Conservation (phyloP, 2,888 invertebrate genomes). For the Torymus aiolomorphi region DNA sequence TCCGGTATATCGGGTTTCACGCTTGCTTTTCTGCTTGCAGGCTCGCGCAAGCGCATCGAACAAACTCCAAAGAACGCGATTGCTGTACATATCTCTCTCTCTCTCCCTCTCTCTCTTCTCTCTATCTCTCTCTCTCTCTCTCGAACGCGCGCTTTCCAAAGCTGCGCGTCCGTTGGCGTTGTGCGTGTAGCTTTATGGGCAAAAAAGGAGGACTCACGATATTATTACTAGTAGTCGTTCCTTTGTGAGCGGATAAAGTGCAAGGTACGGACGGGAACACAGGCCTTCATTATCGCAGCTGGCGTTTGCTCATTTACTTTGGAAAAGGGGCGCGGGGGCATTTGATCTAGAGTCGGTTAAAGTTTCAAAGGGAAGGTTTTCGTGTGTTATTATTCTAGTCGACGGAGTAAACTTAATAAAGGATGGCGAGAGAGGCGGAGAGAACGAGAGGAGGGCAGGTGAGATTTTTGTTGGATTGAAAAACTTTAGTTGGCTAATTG, state of each 20-base stretch:
- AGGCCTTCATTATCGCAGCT: not conserved
- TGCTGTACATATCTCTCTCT: too few species aligned
- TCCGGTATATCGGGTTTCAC: constrained; percentile 34
- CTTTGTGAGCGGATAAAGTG: too few species aligned
- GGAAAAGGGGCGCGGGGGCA: not conserved
- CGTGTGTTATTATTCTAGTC: not conserved
- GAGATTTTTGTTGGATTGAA: too few species aligned
- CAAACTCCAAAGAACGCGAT: too few species aligned
- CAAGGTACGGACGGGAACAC: not conserved
- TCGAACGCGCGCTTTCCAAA: too few species aligned
- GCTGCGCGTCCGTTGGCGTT: not conserved
- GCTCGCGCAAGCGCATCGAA: not conserved
- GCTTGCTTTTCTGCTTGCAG: constrained; percentile 33
- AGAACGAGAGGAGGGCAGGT: too few species aligned
- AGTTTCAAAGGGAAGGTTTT: constrained; percentile 14
- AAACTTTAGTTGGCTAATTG: too few species aligned
- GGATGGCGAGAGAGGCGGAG: not conserved
- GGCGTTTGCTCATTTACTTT: not conserved
- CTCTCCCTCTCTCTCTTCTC: too few species aligned
- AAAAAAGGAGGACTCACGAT: too few species aligned
- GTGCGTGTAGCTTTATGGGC: not conserved
- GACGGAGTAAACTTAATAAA: not conserved
- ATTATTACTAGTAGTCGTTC: too few species aligned
- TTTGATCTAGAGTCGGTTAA: constrained; percentile 7
- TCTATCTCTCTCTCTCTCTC: too few species aligned